Conservation (phyloP, 2,888 invertebrate species). For the Hirtodrosophila confusa region DNA sequence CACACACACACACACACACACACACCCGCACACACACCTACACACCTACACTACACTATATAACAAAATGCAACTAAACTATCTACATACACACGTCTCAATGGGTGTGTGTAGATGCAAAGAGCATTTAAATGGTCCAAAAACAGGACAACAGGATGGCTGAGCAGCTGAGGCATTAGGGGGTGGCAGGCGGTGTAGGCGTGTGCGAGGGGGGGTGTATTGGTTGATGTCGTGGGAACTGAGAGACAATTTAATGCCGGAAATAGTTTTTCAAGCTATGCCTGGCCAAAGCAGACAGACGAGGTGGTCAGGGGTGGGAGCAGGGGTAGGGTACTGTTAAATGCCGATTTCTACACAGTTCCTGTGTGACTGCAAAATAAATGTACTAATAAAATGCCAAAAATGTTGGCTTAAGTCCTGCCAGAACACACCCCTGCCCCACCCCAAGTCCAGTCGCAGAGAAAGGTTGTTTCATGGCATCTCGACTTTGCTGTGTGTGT, state of each 20-base stretch:
- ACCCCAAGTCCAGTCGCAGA: not conserved
- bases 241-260: constrained; percentile 68
- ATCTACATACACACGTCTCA: not conserved
- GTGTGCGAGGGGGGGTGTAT: not conserved
- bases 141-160: constrained; percentile 10
- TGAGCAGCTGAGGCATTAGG: not conserved
- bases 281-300: constrained; percentile 5
- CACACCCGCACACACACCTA: not conserved
- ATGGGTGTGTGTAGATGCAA: constrained; percentile 32
- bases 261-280: constrained; percentile 65
- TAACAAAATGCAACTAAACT: constrained; percentile 42
- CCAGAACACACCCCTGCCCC: no score
- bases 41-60: not conserved
- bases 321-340: no score
- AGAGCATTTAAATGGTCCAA: constrained; percentile 45
- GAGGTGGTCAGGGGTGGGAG: no score
- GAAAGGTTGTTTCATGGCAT: constrained; percentile 40
- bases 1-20: not conserved
- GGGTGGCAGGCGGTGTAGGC: not conserved
- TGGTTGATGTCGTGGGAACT: constrained; percentile 24
- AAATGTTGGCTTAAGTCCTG: constrained; percentile 22
- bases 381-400: constrained; percentile 73
- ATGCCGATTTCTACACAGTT: constrained; percentile 1
- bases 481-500: not conserved
- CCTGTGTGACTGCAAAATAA: constrained; percentile 58